phyloP scores from a whole-genome alignment of 1,140 invertebrate species.

The Drosophila repletoides region DNA sequence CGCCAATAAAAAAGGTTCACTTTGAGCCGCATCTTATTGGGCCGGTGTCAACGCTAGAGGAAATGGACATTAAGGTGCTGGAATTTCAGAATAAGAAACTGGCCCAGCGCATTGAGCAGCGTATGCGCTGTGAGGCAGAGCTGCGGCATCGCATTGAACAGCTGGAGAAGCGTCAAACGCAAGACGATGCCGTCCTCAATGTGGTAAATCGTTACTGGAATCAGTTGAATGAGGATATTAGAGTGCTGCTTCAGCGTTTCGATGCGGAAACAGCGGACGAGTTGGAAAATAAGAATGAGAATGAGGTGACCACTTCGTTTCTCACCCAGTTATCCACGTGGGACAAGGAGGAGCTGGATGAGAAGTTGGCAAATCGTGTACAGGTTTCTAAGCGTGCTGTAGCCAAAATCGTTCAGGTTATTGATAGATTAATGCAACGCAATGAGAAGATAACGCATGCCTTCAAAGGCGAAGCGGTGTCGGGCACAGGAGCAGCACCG shows the following conservation, averaged over 20 bases:
- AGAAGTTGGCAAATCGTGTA: constrained; percentile 96
- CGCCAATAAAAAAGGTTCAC: constrained; percentile 95
- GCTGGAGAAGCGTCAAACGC: constrained; percentile 97
- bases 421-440: constrained; percentile 95
- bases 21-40: constrained; percentile 97
- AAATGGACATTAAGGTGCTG: constrained; percentile 98
- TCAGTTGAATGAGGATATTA: constrained; percentile 97
- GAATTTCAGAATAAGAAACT: constrained; percentile 99
- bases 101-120: constrained; percentile 95
- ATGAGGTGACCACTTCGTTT: constrained; percentile 98
- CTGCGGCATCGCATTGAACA: constrained; percentile 96
- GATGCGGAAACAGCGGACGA: constrained; percentile 99
- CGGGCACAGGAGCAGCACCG: constrained; percentile 51
- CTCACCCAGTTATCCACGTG: constrained; percentile 97
- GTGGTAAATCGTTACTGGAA: constrained; percentile 99
- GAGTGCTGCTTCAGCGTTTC: constrained; percentile 96
- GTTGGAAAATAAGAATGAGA: constrained; percentile 97
- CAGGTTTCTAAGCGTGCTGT: constrained; percentile 96
- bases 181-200: constrained; percentile 98
- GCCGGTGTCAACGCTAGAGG: constrained; percentile 95
- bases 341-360: constrained; percentile 98
- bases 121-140: constrained; percentile 94
- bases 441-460: constrained; percentile 95
- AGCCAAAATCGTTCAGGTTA: constrained; percentile 97
- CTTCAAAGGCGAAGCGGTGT: constrained; percentile 89